A percentile compares a stretch with the other conserved stretches of the same genome.
phyloP scores from a whole-genome alignment of 2,888 invertebrate species.

The Cheilosia urbana region DNA sequence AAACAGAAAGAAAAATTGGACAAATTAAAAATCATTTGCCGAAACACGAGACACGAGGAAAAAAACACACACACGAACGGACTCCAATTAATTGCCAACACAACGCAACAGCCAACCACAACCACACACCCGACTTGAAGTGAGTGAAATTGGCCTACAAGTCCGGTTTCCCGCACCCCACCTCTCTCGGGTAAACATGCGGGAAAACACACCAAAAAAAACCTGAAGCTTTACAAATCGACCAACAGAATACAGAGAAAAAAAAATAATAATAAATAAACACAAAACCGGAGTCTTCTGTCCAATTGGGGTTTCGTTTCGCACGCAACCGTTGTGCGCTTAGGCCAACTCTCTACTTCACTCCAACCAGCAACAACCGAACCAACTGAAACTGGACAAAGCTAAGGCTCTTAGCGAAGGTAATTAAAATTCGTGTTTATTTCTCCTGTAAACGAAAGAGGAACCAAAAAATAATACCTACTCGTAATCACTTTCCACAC shows the following conservation, averaged over 20 bases:
- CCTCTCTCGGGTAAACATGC: conserved; percentile 22
- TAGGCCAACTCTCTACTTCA: conserved; percentile 26
- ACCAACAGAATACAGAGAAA: conserved; percentile 10
- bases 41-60: conserved; percentile 51
- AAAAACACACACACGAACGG: conserved; percentile 49
- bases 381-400: neutral
- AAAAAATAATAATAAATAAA: neutral
- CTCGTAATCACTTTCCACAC: conserved; percentile 57
- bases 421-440: conserved; percentile 68
- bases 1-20: conserved; percentile 48
- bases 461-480: conserved; percentile 1
- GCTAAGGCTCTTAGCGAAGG: conserved; percentile 24
- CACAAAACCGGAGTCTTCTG: conserved; percentile 19
- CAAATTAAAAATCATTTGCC: conserved; percentile 69
- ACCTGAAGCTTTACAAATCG: conserved; percentile 52
- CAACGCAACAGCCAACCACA: conserved; percentile 44
- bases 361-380: conserved; percentile 13
- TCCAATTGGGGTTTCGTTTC: conserved; percentile 55
- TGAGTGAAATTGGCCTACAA: conserved; percentile 66
- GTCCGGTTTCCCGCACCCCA: conserved; percentile 28
- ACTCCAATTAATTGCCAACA: conserved; percentile 64
- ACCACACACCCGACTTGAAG: conserved; percentile 40
- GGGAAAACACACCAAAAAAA: conserved; percentile 28
- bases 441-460: conserved; percentile 9
- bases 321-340: conserved; percentile 63